These are phyloP conservation scores for Lutra lutra DNA, from an alignment of 2,797 vertebrate genomes.

Conservation along the genomic window DNA sequence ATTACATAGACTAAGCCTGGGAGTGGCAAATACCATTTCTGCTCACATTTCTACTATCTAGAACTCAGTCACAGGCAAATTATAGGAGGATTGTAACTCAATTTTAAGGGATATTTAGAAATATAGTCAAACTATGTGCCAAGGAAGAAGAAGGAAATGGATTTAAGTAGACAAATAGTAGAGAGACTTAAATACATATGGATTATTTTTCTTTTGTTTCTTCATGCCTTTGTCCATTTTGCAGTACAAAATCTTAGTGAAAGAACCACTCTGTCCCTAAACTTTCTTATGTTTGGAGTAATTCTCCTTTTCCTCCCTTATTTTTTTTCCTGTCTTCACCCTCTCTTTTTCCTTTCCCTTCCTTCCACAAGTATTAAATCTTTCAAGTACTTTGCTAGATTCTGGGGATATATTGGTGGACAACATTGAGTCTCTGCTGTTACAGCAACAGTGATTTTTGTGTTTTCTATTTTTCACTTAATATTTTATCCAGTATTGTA, in stretches of 20 bases:
- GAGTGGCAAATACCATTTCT: not conserved
- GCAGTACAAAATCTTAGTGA: not conserved
- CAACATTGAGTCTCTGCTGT: not conserved
- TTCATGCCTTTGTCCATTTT: not conserved
- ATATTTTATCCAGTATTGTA: not conserved
- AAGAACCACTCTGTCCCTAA: not conserved
- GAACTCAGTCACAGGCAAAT: not conserved
- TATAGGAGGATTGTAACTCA: no score
- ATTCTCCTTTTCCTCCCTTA: not conserved
- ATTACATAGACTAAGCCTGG: not conserved
- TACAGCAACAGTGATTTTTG: not conserved
- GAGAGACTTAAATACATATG: not conserved
- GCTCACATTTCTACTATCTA: not conserved
- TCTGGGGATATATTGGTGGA: not conserved
- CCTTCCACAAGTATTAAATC: not conserved
- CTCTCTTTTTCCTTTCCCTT: not conserved
- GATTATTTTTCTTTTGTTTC: not conserved
- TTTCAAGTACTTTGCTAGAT: constrained; percentile 31
- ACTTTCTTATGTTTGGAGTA: constrained; percentile 35
- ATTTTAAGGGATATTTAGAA: not conserved
- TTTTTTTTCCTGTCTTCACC: not conserved
- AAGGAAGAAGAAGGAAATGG: not conserved
- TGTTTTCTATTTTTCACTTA: constrained; percentile 5
- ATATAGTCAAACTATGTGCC: not conserved
- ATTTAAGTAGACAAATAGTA: not conserved